Percentiles rank a stretch among this genome's conserved stretches.
phyloP scores from a whole-genome alignment of 2,797 vertebrate genomes.

The Aldrovandia affinis region DNA sequence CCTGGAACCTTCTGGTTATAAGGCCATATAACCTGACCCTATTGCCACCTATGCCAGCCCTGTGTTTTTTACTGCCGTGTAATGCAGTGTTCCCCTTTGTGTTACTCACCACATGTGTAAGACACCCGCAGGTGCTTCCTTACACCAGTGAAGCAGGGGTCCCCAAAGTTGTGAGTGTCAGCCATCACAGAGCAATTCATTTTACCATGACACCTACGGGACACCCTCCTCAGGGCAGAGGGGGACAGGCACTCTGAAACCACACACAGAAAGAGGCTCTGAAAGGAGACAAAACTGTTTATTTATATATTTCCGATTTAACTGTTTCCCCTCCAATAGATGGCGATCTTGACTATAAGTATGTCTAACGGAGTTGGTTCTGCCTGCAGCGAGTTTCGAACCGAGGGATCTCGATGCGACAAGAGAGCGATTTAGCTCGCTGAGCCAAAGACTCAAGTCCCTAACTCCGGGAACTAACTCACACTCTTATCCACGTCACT shows the following conservation, averaged over 20 bases:
- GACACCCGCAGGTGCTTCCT: conserved; percentile 89
- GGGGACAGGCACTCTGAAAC: conserved; percentile 83
- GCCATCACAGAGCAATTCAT: conserved; percentile 81
- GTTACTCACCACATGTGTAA: conserved; percentile 83
- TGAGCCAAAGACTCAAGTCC: no score
- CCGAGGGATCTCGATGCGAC: no score
- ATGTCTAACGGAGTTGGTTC: no score
- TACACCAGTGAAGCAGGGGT: conserved; percentile 83
- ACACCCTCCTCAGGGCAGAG: conserved; percentile 79
- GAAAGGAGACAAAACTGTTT: background rate
- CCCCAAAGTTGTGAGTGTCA: conserved; percentile 79
- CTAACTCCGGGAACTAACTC: no score
- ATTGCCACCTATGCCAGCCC: background rate
- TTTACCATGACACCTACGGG: conserved; percentile 82
- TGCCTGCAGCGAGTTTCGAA: no score
- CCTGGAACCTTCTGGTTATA: background rate
- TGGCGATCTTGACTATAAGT: conserved; percentile 24
- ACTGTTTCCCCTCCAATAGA: conserved; percentile 43
- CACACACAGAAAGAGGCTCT: conserved; percentile 26
- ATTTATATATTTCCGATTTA: background rate
- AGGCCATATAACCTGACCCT: background rate
- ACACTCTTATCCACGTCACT: no score
- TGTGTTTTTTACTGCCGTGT: background rate
- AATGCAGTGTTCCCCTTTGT: background rate
- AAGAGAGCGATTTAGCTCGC: no score